phyloP scores from a whole-genome alignment of 2,888 invertebrate genomes.

The Octonoba sinensis region DNA sequence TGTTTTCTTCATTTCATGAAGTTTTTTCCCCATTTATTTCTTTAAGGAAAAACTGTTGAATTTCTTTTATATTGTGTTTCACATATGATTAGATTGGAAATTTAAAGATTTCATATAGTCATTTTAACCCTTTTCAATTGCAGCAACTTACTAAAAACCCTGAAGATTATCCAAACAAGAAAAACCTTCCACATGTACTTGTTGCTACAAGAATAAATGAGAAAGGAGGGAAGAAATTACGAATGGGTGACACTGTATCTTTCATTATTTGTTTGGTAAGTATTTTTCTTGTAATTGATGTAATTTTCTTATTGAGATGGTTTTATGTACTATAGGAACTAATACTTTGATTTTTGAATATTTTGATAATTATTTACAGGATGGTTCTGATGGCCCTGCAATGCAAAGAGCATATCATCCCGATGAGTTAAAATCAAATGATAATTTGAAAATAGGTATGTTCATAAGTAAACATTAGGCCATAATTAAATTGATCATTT shows the following conservation, averaged over 20 bases:
- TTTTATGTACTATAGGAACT: not conserved
- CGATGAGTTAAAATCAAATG: conserved; percentile 83
- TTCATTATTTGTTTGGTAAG: conserved; percentile 90
- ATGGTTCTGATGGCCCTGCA: conserved; percentile 83
- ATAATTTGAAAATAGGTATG: conserved; percentile 72
- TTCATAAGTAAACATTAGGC: not conserved
- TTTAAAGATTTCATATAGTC: no score
- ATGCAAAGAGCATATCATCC: conserved; percentile 94
- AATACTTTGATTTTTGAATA: not conserved
- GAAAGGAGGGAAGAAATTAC: conserved; percentile 83
- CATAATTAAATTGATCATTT: no score
- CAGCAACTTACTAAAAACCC: conserved; percentile 93
- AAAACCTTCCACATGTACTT: conserved; percentile 87
- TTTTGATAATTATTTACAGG: conserved; percentile 71
- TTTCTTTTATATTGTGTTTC: no score
- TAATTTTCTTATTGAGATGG: not conserved
- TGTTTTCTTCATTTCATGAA: no score
- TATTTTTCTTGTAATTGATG: conserved; percentile 5
- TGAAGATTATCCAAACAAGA: conserved; percentile 88
- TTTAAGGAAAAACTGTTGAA: no score
- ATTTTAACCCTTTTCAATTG: conserved; percentile 30
- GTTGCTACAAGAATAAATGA: conserved; percentile 90
- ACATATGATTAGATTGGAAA: no score
- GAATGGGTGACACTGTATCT: conserved; percentile 93
- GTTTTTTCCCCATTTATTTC: no score